phyloP scores from a whole-genome alignment of 2,888 invertebrate species.

The Meteorus cinctellus region DNA sequence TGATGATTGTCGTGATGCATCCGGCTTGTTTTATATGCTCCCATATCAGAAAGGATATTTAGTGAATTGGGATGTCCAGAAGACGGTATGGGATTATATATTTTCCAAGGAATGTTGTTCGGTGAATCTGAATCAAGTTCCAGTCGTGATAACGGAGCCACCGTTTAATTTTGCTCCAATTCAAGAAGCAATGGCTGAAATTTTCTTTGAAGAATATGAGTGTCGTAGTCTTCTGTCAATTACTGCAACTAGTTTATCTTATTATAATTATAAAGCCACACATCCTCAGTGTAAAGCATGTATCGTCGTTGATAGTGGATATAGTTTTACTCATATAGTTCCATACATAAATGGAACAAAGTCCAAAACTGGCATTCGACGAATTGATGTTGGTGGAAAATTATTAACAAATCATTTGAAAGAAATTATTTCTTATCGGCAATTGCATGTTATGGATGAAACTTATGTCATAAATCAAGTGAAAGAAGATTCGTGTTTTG shows the following conservation, averaged over 20 bases:
- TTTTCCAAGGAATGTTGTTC: slow-evolving; percentile 90
- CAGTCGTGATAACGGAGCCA: slow-evolving; percentile 94
- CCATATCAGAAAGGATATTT: slow-evolving; percentile 97
- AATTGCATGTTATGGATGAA: slow-evolving; percentile 98
- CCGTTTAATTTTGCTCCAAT: slow-evolving; percentile 93
- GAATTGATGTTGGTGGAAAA: slow-evolving; percentile 98
- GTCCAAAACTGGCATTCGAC: slow-evolving; percentile 81
- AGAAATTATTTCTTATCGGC: slow-evolving; percentile 96
- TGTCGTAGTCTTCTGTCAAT: slow-evolving; percentile 87
- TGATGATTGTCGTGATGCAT: slow-evolving; percentile 96
- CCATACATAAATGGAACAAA: slow-evolving; percentile 86
- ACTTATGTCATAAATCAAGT: slow-evolving; percentile 98
- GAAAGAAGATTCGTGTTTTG: slow-evolving; percentile 98
- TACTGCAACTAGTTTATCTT: slow-evolving; percentile 87
- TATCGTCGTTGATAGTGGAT: slow-evolving; percentile 94
- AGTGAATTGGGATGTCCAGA: slow-evolving; percentile 96
- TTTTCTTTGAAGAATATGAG: slow-evolving; percentile 98
- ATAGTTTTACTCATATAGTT: slow-evolving; percentile 95
- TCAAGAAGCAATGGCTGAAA: slow-evolving; percentile 95
- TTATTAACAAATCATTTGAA: slow-evolving; percentile 97
- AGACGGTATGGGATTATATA: slow-evolving; percentile 96
- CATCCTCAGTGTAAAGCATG: slow-evolving; percentile 78
- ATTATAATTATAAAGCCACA: slow-evolving; percentile 80
- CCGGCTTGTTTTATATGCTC: slow-evolving; percentile 93
- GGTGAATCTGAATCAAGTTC: slow-evolving; percentile 84